These are phyloP conservation scores for Sepioteuthis lessoniana DNA, from an alignment of 2,888 invertebrate genomes.

Conservation along the genomic window DNA sequence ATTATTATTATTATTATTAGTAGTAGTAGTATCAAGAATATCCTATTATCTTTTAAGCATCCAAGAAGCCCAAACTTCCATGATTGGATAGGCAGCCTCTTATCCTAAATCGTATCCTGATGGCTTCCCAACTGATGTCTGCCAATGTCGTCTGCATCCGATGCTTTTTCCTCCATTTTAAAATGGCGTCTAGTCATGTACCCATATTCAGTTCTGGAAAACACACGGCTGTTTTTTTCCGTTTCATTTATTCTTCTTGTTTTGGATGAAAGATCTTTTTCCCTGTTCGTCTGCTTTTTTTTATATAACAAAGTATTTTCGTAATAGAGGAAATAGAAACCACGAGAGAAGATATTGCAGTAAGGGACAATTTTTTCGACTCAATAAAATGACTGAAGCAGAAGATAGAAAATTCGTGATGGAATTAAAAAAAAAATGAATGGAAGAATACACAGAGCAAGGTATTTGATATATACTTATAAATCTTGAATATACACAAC, in stretches of 20 bases:
- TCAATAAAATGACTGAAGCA: too few species aligned
- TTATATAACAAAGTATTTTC: too few species aligned
- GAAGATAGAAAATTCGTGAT: too few species aligned
- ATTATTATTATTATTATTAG: too few species aligned
- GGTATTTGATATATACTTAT: too few species aligned
- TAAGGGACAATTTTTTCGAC: too few species aligned
- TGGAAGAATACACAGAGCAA: too few species aligned
- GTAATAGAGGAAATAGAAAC: too few species aligned
- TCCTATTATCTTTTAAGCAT: not conserved
- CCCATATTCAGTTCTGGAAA: not conserved
- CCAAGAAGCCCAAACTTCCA: not conserved
- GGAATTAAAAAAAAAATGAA: too few species aligned
- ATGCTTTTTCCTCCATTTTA: not conserved
- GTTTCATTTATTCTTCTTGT: not conserved
- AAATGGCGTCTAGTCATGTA: not conserved
- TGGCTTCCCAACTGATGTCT: not conserved
- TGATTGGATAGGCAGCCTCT: not conserved
- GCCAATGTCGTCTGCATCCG: slow-evolving; percentile 1
- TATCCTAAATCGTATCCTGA: not conserved
- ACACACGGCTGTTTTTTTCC: not conserved
- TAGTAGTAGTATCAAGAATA: not conserved
- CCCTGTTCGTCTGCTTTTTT: too few species aligned
- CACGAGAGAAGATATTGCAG: too few species aligned
- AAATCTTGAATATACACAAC: too few species aligned
- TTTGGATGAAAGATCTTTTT: not conserved